Base-by-base conservation (phyloP, 2,888 invertebrate species). In the Chorisops tibialis region DNA sequence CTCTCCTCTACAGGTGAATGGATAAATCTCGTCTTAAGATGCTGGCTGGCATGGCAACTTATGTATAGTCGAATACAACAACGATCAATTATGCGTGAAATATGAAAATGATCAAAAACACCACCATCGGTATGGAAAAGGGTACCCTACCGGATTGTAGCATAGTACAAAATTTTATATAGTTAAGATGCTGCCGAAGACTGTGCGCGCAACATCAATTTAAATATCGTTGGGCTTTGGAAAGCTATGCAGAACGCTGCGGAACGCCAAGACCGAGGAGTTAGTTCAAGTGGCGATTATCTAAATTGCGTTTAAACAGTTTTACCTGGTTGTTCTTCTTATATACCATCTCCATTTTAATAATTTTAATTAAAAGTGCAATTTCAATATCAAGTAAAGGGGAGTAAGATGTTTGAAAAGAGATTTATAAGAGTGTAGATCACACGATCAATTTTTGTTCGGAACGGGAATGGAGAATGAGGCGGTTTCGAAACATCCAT, bases 1-100 rank as follows among this genome's bases (percentile, higher is more conserved):
- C 21, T 22, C 51, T 19, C 51, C 21, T 51, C 9, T n/a, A 54
- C 37, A 12, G 19, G 41, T 11, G 21, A 54, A 41, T 54, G 54
- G 41, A 56, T 56, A 18, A 43, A 56, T 56, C n/a, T n/a, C 45
- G 30, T 56, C 18, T 19, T 18, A 45, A n/a, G 30, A 39, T 14
- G 24, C 41, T n/a, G 22, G 21, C 19, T 11, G n/a, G 30, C 39
- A 37, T 24, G 14, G n/a, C 41, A 4, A 11, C 9, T 21, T 16
- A 45, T 24, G 21, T 35, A 16, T 11, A 11, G 38, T n/a, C 37
- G 37, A 22, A 16, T 38, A 47, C 24, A 60, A 16, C 64, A 61
- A 51, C 63, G 63, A 61, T 63, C 65, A 62, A 63, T 62, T 65
- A 65, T 63, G 63, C 63, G 65, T 65, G 63, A 65, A 65, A 65